Evolutionary conservation across 2,888 invertebrate genomes (phyloP).

Genomic region (Orchesella flavescens): DNA sequence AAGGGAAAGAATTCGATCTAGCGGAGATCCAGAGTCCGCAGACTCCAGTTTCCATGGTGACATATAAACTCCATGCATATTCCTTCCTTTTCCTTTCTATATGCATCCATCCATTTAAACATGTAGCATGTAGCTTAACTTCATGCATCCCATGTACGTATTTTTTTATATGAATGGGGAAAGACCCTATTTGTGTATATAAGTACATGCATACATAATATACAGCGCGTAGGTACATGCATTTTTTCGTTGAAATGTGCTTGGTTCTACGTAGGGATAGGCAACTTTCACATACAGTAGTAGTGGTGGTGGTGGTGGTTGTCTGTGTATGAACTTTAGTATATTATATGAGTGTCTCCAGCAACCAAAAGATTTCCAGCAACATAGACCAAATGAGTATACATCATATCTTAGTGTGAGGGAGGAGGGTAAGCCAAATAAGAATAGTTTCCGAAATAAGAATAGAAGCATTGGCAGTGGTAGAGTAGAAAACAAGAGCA

Average conservation of each 20-base stretch:
- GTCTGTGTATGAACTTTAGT: neutral
- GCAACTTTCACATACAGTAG: no score
- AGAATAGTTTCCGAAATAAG: neutral
- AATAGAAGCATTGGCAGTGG: neutral
- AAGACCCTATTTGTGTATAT: no score
- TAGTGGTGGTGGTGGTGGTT: neutral
- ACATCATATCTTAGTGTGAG: neutral
- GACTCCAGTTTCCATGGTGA: slow-evolving; percentile 72
- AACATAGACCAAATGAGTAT: neutral
- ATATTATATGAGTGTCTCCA: neutral
- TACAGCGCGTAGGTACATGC: no score
- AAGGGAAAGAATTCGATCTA: slow-evolving; percentile 68
- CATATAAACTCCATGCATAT: neutral
- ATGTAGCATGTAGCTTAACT: no score
- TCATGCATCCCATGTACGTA: no score
- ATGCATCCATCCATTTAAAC: neutral
- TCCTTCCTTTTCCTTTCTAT: neutral
- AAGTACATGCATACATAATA: no score
- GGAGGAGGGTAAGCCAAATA: neutral
- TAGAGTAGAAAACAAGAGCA: slow-evolving; percentile 14
- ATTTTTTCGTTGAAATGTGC: no score
- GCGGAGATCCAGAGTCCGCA: slow-evolving; percentile 71
- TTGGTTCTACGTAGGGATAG: no score
- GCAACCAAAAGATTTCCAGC: neutral
- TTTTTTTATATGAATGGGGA: no score